Conservation (phyloP, 2,797 vertebrate genomes). For the Rallus crepitans region DNA sequence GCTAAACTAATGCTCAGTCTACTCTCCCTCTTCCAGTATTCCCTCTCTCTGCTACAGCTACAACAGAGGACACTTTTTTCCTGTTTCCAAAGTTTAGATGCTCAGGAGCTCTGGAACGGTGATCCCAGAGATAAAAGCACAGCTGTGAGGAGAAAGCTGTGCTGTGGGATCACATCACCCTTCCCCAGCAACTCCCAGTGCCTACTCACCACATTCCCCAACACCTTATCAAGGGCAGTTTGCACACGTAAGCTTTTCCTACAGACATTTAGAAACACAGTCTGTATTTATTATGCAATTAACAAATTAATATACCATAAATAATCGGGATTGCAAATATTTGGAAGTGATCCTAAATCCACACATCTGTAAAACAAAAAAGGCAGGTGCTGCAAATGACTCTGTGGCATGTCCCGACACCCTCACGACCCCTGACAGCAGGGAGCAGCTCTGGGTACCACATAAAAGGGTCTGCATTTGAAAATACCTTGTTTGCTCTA, state of each 20-base stretch:
- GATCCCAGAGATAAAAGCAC: neutral
- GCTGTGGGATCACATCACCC: too few species aligned
- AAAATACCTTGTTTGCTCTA: neutral
- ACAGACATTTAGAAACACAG: neutral
- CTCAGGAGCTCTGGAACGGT: neutral
- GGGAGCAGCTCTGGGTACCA: neutral
- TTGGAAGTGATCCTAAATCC: neutral
- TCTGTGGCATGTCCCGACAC: neutral
- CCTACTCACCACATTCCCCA: too few species aligned
- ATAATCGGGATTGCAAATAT: neutral
- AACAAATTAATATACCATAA: neutral
- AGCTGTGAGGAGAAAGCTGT: neutral
- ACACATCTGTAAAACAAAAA: neutral
- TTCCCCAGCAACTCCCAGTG: neutral
- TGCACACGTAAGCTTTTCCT: neutral
- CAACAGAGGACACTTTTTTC: neutral
- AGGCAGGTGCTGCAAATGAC: neutral
- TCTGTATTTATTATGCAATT: neutral
- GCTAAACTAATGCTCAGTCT: too few species aligned
- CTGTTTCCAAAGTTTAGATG: rapidly evolving
- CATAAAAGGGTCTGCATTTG: neutral
- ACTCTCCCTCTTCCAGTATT: neutral
- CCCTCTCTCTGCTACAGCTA: neutral
- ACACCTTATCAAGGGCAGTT: neutral
- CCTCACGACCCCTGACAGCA: neutral